phyloP scores from a whole-genome alignment of 2,797 vertebrate genomes.

The Sphaeramia orbicularis region DNA sequence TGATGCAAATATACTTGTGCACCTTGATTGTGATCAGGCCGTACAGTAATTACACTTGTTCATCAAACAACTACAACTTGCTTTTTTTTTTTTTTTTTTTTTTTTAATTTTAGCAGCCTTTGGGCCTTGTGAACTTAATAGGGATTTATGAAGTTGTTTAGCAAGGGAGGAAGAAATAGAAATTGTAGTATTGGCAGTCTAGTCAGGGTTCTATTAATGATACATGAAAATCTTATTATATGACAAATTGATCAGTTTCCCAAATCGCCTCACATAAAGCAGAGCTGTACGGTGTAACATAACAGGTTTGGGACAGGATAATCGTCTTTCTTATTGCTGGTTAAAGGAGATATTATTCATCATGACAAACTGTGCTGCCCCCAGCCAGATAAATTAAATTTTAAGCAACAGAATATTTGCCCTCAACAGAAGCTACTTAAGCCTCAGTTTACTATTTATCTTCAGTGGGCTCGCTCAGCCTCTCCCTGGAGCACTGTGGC shows the following conservation, averaged over 20 bases:
- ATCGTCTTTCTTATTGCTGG: slow-evolving; percentile 29
- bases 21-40: too few species aligned
- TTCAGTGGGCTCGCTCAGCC: slow-evolving; percentile 51
- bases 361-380: slow-evolving; percentile 39
- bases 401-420: slow-evolving; percentile 43
- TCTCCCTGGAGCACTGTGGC: slow-evolving; percentile 47
- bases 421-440: slow-evolving; percentile 53
- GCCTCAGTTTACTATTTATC: slow-evolving; percentile 61
- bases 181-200: not conserved
- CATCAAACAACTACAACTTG: not conserved
- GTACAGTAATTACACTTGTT: not conserved
- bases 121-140: not conserved
- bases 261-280: slow-evolving; percentile 18
- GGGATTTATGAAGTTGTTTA: slow-evolving; percentile 1
- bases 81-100: too few species aligned
- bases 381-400: slow-evolving; percentile 25
- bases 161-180: not conserved
- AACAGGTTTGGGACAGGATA: slow-evolving; percentile 21
- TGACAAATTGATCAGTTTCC: slow-evolving; percentile 28
- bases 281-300: slow-evolving; percentile 10
- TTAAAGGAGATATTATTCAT: slow-evolving; percentile 39
- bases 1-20: too few species aligned
- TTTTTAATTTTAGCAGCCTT: slow-evolving; percentile 15
- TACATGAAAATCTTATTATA: slow-evolving; percentile 24
- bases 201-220: slow-evolving; percentile 14